Percentiles rank a stretch among this genome's conserved stretches.
phyloP scores from a whole-genome alignment of 1,140 invertebrate species.

The Drosophila eugracilis region DNA sequence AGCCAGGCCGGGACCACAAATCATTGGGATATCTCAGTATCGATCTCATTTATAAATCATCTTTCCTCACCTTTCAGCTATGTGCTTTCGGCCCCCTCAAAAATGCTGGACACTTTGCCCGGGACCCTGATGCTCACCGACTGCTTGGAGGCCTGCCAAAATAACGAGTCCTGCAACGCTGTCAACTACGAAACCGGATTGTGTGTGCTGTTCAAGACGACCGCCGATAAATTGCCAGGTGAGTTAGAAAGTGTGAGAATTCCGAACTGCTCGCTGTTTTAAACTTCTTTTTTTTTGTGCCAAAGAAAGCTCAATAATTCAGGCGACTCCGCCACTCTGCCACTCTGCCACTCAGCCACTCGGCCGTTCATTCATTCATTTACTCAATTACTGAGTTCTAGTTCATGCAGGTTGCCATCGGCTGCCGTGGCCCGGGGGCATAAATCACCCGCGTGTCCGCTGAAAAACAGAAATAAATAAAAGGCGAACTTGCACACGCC shows the following conservation, averaged over 20 bases:
- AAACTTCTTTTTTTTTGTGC: constrained; percentile 56
- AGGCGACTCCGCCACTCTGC: constrained; percentile 32
- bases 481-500: constrained; percentile 46
- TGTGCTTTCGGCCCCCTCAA: constrained; percentile 95
- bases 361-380: constrained; percentile 59
- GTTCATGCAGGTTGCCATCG: constrained; percentile 54
- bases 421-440: constrained; percentile 56
- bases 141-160: constrained; percentile 95
- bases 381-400: constrained; percentile 81
- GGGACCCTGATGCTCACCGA: constrained; percentile 96
- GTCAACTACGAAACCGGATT: constrained; percentile 98
- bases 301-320: constrained; percentile 83
- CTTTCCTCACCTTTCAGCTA: constrained; percentile 86
- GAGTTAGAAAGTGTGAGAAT: constrained; percentile 85
- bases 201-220: constrained; percentile 96
- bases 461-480: constrained; percentile 16
- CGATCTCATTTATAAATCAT: constrained; percentile 45
- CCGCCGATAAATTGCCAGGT: constrained; percentile 95
- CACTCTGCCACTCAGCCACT: background rate
- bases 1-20: constrained; percentile 20
- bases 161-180: constrained; percentile 94
- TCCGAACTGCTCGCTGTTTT: constrained; percentile 35
- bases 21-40: constrained; percentile 9
- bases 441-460: constrained; percentile 70
- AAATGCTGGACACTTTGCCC: constrained; percentile 94